These are phyloP conservation scores for Montifringilla adamsi DNA, from an alignment of 2,113 vertebrate genomes.

Conservation along the genomic window DNA sequence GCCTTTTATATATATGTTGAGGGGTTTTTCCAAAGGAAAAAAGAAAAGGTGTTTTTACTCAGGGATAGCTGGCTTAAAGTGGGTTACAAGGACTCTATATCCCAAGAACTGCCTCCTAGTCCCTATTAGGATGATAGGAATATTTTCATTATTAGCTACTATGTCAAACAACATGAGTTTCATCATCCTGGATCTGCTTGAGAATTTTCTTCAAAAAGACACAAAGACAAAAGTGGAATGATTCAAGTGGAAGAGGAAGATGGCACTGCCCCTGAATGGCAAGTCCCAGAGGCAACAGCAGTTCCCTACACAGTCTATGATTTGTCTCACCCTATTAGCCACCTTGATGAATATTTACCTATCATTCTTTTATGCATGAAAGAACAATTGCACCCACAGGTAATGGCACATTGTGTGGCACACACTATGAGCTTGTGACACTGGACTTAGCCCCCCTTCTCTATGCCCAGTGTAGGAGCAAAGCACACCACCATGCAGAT, in stretches of 20 bases:
- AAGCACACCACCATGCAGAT: not conserved
- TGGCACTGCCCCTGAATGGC: not conserved
- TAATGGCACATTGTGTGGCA: not conserved
- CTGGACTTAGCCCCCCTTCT: not conserved
- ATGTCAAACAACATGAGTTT: not conserved
- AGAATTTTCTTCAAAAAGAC: not conserved
- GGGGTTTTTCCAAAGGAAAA: not conserved
- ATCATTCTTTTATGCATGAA: not conserved
- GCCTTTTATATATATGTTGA: not conserved
- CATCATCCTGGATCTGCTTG: not conserved
- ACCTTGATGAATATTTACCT: not conserved
- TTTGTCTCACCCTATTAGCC: not conserved
- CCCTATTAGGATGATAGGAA: not conserved
- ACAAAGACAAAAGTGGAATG: not conserved
- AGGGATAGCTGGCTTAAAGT: not conserved
- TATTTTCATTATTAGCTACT: not conserved
- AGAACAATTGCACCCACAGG: not conserved
- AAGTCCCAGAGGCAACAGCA: not conserved
- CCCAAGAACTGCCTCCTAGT: not conserved
- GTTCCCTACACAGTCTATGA: not conserved
- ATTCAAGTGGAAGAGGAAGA: not conserved
- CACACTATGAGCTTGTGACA: not conserved
- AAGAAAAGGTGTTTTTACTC: not conserved
- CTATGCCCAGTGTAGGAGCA: not conserved
- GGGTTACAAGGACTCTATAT: not conserved